phyloP scores from a whole-genome alignment of 2,113 vertebrate genomes.

The Falco punctatus region DNA sequence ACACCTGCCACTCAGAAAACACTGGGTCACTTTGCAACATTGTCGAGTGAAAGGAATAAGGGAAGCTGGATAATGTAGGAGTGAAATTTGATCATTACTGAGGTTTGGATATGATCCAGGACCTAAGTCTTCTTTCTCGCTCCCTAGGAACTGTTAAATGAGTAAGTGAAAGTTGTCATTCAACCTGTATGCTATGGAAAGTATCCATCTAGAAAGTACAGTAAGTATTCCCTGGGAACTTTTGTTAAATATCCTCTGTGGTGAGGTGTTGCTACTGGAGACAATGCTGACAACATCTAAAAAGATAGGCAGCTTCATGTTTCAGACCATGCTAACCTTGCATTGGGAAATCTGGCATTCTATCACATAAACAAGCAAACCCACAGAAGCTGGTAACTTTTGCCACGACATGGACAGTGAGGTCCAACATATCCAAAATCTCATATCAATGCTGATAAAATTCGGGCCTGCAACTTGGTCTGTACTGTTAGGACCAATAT shows the following conservation, averaged over 20 bases:
- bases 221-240: background rate
- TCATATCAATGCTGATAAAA: background rate
- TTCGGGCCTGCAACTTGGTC: background rate
- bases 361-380: background rate
- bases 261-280: background rate
- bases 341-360: background rate
- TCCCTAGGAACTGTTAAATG: background rate
- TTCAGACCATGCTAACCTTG: background rate
- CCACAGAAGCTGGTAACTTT: background rate
- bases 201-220: background rate
- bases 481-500: background rate
- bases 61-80: background rate
- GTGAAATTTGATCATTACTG: background rate
- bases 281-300: background rate
- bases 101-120: background rate
- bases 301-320: background rate
- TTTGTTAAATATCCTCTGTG: background rate
- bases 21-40: background rate
- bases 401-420: background rate
- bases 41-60: background rate
- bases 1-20: background rate
- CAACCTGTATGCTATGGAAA: background rate
- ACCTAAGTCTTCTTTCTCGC: background rate
- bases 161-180: background rate
- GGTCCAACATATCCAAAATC: background rate